phyloP scores from a whole-genome alignment of 2,797 vertebrate species.

The Scarus forsteni region DNA sequence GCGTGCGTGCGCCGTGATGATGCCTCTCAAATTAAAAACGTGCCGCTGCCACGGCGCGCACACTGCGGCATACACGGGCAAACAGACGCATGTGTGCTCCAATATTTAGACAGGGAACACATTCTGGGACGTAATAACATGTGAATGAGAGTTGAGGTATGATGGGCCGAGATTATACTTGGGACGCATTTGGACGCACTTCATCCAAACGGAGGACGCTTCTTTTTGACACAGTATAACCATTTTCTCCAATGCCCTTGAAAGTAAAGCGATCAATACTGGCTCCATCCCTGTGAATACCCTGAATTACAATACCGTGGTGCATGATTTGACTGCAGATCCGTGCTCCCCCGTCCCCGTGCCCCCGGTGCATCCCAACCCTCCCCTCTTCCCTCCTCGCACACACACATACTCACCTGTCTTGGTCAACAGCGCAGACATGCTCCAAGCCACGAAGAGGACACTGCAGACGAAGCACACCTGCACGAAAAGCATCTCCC shows the following conservation, averaged over 20 bases:
- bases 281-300: neutral
- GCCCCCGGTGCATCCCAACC: slow-evolving; percentile 37
- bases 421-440: slow-evolving; percentile 83
- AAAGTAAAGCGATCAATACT: slow-evolving; percentile 12
- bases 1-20: slow-evolving; percentile 40
- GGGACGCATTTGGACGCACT: slow-evolving; percentile 17
- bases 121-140: slow-evolving; percentile 37
- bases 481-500: slow-evolving; percentile 87
- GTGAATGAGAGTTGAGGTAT: slow-evolving; percentile 32
- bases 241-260: slow-evolving; percentile 51
- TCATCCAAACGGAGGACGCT: slow-evolving; percentile 1
- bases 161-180: neutral
- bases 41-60: slow-evolving; percentile 70
- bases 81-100: slow-evolving; percentile 33
- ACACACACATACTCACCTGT: slow-evolving; percentile 82
- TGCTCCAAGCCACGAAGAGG: slow-evolving; percentile 84
- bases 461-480: slow-evolving; percentile 86
- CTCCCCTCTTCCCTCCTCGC: neutral
- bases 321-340: slow-evolving; percentile 72
- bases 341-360: slow-evolving; percentile 26
- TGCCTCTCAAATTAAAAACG: slow-evolving; percentile 62
- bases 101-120: slow-evolving; percentile 1
- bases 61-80: slow-evolving; percentile 80
- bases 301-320: slow-evolving; percentile 1
- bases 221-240: neutral